Conservation (phyloP, 1,140 invertebrate genomes). For the Adelges cooleyi region DNA sequence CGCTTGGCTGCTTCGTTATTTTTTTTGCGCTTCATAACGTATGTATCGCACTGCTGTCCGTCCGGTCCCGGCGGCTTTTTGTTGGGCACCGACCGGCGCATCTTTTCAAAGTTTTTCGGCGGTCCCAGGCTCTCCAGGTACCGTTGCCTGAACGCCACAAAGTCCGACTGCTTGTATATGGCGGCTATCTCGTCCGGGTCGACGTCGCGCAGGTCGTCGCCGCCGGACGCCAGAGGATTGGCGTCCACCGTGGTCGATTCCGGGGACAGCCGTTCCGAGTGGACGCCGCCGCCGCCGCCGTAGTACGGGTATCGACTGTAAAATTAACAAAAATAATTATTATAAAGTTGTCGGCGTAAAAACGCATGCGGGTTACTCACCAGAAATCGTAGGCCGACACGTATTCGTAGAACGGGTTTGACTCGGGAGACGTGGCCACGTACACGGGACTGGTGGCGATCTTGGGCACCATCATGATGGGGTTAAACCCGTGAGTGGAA, state of each 20-base stretch:
- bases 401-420: not conserved
- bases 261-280: not conserved
- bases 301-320: not conserved
- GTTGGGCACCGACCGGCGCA: not conserved
- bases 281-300: not conserved
- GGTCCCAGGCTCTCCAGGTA: slow-evolving; percentile 9
- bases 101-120: slow-evolving; percentile 11
- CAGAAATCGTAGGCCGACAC: not conserved
- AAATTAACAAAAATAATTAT: not conserved
- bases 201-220: not conserved
- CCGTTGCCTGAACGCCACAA: not conserved
- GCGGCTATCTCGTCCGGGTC: not conserved
- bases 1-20: slow-evolving; percentile 18
- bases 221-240: not conserved
- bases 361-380: not conserved
- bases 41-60: not conserved
- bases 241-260: not conserved
- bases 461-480: not conserved
- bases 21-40: slow-evolving; percentile 12
- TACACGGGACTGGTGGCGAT: not conserved
- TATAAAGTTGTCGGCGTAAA: not conserved
- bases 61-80: not conserved
- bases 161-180: slow-evolving; percentile 5
- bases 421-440: not conserved
- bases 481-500: not conserved